Evolutionary conservation across 2,797 vertebrate genomes (phyloP), one percentile per base, ranked within the genome.

Genomic region (Macrochelys suwanniensis): DNA sequence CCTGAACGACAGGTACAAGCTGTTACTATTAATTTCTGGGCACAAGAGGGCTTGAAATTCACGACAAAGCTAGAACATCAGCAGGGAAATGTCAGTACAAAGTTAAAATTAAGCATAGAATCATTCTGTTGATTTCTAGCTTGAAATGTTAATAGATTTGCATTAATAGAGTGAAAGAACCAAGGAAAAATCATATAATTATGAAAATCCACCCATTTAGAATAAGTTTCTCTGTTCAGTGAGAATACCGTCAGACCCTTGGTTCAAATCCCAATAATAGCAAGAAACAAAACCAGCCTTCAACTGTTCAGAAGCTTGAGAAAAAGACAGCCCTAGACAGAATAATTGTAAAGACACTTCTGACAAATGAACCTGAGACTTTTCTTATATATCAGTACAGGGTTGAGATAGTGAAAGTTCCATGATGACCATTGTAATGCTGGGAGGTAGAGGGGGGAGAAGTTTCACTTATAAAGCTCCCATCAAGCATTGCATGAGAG

Each of bases 311-410:
- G 87, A 10, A 49, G 85, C 37, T 17, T 80, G 49, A 19, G 31
- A 37, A n/a, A n/a, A 50, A 0, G 61, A 19, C 42, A 0, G 0
- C 84, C 78, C 0, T 0, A 57, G 5, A 77, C 0, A 0, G 6
- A 0, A 0, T 56, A 53, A 84, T 16, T 65, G 59, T 71, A 80
- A 50, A 87, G 51, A 31, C 37, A 7, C 80, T 89, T 78, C 76
- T 89, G 11, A 0, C 50, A 51, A 54, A 54, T 77, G 61, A 59
- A 8, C 57, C 57, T 78, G 33, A 11, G 4, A 87, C 74, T 92
- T 1, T 50, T 56, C 26, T 77, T 59, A 45, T 51, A 31, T 50
- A 17, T 80, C 57, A 15, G 37, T 86, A 49, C 87, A 89, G 17
- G 1, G 0, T 31, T 53, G 61, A 25, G 12, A 12, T 78, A 7